Percentiles rank a stretch among this genome's conserved stretches.
phyloP scores from a whole-genome alignment of 1,140 invertebrate genomes.

The Polypedilum vanderplanki region DNA sequence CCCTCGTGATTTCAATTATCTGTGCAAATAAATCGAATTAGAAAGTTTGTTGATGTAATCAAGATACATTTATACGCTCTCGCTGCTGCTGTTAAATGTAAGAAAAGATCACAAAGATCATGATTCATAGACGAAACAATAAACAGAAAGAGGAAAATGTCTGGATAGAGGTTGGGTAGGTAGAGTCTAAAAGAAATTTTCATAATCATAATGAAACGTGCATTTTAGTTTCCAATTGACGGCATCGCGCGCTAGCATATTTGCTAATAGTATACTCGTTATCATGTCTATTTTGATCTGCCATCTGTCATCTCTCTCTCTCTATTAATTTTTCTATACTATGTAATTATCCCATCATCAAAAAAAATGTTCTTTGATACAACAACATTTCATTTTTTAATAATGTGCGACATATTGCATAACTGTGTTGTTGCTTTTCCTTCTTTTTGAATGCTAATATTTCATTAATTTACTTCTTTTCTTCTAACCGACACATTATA shows the following conservation, averaged over 20 bases:
- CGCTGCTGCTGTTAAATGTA: background rate
- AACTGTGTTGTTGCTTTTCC: background rate
- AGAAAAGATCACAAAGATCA: constrained; percentile 9
- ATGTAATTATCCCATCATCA: constrained; percentile 21
- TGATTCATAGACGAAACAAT: background rate
- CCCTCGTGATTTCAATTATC: constrained; percentile 17
- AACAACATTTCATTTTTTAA: background rate
- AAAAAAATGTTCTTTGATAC: background rate
- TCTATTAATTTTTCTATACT: background rate
- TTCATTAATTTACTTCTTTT: constrained; percentile 14
- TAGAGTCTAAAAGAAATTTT: no score
- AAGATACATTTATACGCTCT: constrained; percentile 11
- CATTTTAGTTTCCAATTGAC: background rate
- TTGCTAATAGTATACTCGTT: constrained; percentile 1
- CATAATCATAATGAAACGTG: background rate
- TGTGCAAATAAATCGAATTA: constrained; percentile 3
- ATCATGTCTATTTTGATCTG: constrained; percentile 23
- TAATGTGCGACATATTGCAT: constrained; percentile 2
- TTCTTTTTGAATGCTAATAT: background rate
- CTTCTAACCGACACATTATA: background rate
- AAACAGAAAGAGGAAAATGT: no score
- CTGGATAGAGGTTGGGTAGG: no score
- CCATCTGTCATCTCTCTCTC: constrained; percentile 14
- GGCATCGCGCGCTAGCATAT: background rate
- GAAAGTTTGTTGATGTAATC: constrained; percentile 18